Base-by-base conservation (phyloP, 1,140 invertebrate species). In the Trissolcus basalis region DNA sequence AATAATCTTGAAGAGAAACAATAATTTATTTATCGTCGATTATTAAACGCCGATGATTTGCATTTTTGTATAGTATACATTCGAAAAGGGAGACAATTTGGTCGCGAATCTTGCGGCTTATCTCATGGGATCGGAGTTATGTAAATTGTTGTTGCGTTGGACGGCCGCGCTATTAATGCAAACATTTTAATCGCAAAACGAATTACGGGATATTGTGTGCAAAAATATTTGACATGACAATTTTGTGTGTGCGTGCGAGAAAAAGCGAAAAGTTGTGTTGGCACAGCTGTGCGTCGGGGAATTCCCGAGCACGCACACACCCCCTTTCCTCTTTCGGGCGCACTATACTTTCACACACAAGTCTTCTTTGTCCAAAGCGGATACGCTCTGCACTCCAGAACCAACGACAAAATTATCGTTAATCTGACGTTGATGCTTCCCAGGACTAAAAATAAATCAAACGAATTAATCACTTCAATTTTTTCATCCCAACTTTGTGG, bases 341-440 rank as follows among this genome's bases (percentile, higher is more conserved):
- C 60, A 58, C 68, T 70, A n/a, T n/a, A 43, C 69, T 77, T 64
- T 63, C 77, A 69, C 48, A 45, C 73, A 75, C 73, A 80, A 68
- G 59, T 74, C 50, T 54, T 51, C 80, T 81, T 81, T 81, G 79
- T 81, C 75, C 56, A 6, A 51, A 79, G 12, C 47, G 49, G 32
- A 32, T 64, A 50, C 54, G 48, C 51, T 15, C 43, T 15, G 10
- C 13, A 41, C 44, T 48, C 55, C 50, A 11, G 39, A 44, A 56
- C 41, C 43, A 53, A 45, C 10, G 48, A 27, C 45, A 16, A 27
- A 45, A 58, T 69, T 61, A 80, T 70, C 45, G 32, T 65, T 64
- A 54, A 72, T 67, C 27, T 63, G 55, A 72, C 43, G 12, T 48
- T 48, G 12, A 48, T 19, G 8, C 14, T 48, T 48, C 9, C 9